These are phyloP conservation scores for Volucella inanis DNA, from an alignment of 2,888 invertebrate genomes.

Conservation along the genomic window DNA sequence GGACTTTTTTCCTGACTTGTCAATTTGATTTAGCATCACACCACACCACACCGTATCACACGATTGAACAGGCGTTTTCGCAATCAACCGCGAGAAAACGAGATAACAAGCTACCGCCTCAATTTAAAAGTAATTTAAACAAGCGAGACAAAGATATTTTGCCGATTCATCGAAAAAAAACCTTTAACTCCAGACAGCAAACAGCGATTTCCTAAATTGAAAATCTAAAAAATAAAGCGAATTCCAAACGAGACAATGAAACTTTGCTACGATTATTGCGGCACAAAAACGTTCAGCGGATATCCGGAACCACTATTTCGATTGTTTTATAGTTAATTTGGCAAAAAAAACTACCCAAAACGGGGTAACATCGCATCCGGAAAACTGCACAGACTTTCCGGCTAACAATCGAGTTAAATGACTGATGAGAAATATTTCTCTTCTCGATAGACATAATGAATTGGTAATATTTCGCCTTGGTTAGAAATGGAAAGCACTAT, in stretches of 20 bases:
- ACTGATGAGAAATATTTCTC: constrained; percentile 49
- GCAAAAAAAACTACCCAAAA: constrained; percentile 36
- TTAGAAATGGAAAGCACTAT: constrained; percentile 28
- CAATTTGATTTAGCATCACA: constrained; percentile 33
- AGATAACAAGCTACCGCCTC: constrained; percentile 7
- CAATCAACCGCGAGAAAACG: constrained; percentile 44
- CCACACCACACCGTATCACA: constrained; percentile 36
- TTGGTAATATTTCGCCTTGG: constrained; percentile 11
- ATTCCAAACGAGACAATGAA: constrained; percentile 24
- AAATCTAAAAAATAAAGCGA: neutral
- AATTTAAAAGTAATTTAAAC: constrained; percentile 13
- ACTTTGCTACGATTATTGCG: constrained; percentile 29
- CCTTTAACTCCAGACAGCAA: constrained; percentile 14
- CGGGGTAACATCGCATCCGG: constrained; percentile 42
- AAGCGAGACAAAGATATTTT: constrained; percentile 34
- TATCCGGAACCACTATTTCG: constrained; percentile 16
- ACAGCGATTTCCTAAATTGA: neutral
- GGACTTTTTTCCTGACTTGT: constrained; percentile 25
- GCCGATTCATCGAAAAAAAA: constrained; percentile 2
- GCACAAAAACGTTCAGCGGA: neutral
- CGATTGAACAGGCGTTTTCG: constrained; percentile 69
- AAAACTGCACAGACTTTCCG: constrained; percentile 55
- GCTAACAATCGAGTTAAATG: constrained; percentile 60
- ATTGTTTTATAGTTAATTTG: constrained; percentile 19
- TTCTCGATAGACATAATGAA: constrained; percentile 15